Evolutionary conservation across 2,797 vertebrate species (phyloP).

Genomic region (Phoeniculus purpureus): DNA sequence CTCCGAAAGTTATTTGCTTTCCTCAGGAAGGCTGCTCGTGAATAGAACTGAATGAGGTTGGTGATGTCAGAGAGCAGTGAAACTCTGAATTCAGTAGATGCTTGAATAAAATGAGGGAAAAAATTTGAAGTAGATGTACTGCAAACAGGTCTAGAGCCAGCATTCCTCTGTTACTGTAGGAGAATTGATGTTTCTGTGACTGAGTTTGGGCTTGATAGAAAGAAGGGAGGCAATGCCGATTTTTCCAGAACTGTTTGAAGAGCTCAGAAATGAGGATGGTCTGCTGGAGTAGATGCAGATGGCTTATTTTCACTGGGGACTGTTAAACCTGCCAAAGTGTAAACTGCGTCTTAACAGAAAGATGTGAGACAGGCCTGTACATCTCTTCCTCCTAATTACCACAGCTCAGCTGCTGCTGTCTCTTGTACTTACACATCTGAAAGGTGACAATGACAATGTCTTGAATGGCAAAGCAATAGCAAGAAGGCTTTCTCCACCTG

Average conservation of each 20-base stretch:
- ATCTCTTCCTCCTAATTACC: slow-evolving; percentile 61
- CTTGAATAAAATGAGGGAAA: neutral
- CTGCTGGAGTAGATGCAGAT: slow-evolving; percentile 45
- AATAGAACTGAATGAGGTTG: slow-evolving; percentile 11
- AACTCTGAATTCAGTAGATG: neutral
- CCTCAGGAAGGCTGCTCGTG: slow-evolving; percentile 13
- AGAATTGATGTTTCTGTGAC: neutral
- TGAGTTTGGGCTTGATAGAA: neutral
- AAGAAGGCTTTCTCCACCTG: neutral
- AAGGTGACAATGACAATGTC: slow-evolving; percentile 60
- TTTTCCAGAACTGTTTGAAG: slow-evolving; percentile 21
- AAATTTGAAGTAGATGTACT: neutral
- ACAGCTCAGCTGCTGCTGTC: slow-evolving; percentile 67
- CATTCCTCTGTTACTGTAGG: neutral
- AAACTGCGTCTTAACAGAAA: slow-evolving; percentile 45
- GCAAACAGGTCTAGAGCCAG: neutral
- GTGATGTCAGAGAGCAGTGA: neutral
- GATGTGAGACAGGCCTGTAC: slow-evolving; percentile 21
- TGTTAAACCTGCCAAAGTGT: slow-evolving; percentile 46
- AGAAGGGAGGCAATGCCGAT: neutral
- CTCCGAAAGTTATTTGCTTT: slow-evolving; percentile 60
- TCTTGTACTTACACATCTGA: slow-evolving; percentile 53
- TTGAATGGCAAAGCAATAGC: slow-evolving; percentile 24
- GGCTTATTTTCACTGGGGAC: slow-evolving; percentile 48
- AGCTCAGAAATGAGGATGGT: neutral